Evolutionary conservation across 2,113 vertebrate species (phyloP), one percentile per base, ranked within the genome.

Genomic region (Mesoclemmys tuberculata): DNA sequence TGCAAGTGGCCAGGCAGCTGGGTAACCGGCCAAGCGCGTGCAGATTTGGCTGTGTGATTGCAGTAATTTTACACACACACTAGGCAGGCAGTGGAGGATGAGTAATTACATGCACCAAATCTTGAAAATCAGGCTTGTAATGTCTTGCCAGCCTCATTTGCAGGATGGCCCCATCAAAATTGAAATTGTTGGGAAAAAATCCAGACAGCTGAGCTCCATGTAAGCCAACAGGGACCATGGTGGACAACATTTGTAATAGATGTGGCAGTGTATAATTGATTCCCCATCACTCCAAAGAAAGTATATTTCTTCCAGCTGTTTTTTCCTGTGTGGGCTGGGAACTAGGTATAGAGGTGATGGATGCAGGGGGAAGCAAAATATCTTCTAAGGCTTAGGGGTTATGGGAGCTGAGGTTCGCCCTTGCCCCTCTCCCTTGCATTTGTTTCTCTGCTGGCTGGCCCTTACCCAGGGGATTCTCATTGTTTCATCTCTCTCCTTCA

Each of bases 91-190:
- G 51, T 88, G 85, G 11, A 83, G 68, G 84, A 93, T 92, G 90
- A 97, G 93, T 93, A 92, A 96, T 96, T 93, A 94, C 83, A 89
- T 3, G 88, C 35, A 84, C 18, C 90, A 93, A 71, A 93, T 96
- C 94, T 29, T 51, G 88, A n/a, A 79, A 87, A 93, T 79, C 82
- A 77, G 85, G 35, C 89, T 82, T 88, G 90, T 61, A 18, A 49
- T 38, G 86, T n/a, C 88, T 35, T 91, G 91, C 94, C 10, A 14
- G 83, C 88, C 94, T 96, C 80, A 41, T 96, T 84, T 90, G 88
- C 86, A 88, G 95, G 92, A 80, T 74, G 81, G 5, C 49, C 81
- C 86, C 6, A 81, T 51, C 35, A 1, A 87, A 51, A 83, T 4
- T 1, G 26, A 90, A 78, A 88, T 0, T 1, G 2, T 85, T 5